Evolutionary conservation across 2,888 invertebrate genomes (phyloP).

Genomic region (Phanerotoma sp.): DNA sequence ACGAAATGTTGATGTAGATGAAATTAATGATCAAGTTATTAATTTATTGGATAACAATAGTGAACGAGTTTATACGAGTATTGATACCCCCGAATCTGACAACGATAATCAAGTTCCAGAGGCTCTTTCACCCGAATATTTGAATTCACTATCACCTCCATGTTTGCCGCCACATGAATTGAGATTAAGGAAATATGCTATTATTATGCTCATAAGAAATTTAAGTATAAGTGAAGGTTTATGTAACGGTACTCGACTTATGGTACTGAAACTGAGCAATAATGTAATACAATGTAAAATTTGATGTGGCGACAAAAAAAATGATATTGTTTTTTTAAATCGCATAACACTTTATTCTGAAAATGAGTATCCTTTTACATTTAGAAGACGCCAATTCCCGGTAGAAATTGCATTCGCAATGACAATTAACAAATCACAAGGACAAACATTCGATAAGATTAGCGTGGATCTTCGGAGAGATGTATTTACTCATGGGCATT

Average conservation of each 20-base stretch:
- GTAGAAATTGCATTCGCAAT: slow-evolving; percentile 33
- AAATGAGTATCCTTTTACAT: background rate
- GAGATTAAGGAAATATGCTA: no score
- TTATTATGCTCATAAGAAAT: no score
- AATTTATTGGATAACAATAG: slow-evolving; percentile 21
- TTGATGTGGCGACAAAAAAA: slow-evolving; percentile 3
- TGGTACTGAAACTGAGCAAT: slow-evolving; percentile 20
- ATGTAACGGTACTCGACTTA: slow-evolving; percentile 24
- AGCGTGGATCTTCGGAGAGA: slow-evolving; percentile 28
- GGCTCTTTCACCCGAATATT: background rate
- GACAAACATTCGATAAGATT: slow-evolving; percentile 30
- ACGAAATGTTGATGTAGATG: slow-evolving; percentile 32
- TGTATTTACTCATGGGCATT: slow-evolving; percentile 31
- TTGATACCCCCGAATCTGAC: no score
- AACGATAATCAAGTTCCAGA: background rate
- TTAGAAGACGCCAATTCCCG: slow-evolving; percentile 29
- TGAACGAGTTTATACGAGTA: slow-evolving; percentile 20
- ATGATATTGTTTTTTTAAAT: background rate
- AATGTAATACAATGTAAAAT: slow-evolving; percentile 26
- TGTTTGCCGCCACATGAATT: no score
- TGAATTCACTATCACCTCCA: slow-evolving; percentile 5
- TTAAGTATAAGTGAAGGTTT: background rate
- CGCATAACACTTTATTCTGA: background rate
- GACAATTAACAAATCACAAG: slow-evolving; percentile 34
- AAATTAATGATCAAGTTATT: slow-evolving; percentile 30